Conservation (phyloP, 2,888 invertebrate species). For the Drosophila falleni region DNA sequence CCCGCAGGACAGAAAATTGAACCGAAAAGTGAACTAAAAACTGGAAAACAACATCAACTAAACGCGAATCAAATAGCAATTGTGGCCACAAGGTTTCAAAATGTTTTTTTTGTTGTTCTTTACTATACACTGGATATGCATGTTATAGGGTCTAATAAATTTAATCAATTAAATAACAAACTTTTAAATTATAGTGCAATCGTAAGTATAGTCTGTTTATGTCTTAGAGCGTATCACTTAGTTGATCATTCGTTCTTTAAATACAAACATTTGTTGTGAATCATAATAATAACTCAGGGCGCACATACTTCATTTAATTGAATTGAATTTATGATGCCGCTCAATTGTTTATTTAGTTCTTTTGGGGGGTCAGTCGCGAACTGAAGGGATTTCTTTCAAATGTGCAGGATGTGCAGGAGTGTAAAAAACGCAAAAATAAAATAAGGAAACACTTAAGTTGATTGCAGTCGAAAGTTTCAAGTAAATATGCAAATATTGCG, state of each 20-base stretch:
- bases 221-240: neutral
- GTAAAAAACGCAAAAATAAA: neutral
- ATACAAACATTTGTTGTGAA: constrained; percentile 26
- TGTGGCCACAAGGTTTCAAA: constrained; percentile 26
- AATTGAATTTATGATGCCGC: constrained; percentile 60
- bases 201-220: neutral
- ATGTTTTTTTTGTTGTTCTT: neutral
- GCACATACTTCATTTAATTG: constrained; percentile 63
- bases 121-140: neutral
- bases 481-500: constrained; percentile 63
- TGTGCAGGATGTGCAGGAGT: constrained; percentile 12
- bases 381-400: constrained; percentile 30
- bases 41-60: constrained; percentile 44
- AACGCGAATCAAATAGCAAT: constrained; percentile 46
- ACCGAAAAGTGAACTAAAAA: constrained; percentile 10
- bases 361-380: constrained; percentile 30
- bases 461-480: constrained; percentile 54
- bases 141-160: neutral
- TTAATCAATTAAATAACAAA: neutral
- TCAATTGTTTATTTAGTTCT: neutral
- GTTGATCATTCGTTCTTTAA: neutral
- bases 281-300: constrained; percentile 36
- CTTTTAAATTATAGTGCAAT: neutral
- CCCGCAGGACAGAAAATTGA: constrained; percentile 11
- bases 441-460: constrained; percentile 65